phyloP scores from a whole-genome alignment of 1,140 invertebrate species.

The Bombus affinis region DNA sequence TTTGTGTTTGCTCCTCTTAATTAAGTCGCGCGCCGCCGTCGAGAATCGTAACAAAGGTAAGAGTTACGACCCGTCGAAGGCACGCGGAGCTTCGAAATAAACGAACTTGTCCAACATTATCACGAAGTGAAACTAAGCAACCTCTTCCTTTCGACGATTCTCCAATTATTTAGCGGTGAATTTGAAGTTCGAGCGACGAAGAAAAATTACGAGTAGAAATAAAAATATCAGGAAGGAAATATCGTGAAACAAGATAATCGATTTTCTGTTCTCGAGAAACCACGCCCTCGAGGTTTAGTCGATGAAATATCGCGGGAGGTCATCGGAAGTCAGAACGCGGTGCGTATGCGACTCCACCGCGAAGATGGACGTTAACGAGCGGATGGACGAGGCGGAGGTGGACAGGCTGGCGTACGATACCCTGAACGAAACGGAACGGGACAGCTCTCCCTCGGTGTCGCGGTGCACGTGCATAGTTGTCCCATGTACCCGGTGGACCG shows the following conservation, averaged over 20 bases:
- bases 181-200: neutral
- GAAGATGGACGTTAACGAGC: constrained; percentile 49
- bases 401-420: constrained; percentile 62
- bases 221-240: neutral
- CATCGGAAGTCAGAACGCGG: constrained; percentile 32
- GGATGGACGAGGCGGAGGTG: constrained; percentile 42
- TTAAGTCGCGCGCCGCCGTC: too few relatives aligned
- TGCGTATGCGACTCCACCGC: neutral
- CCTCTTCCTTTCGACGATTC: too few relatives aligned
- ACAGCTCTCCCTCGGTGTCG: constrained; percentile 15
- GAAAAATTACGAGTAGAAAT: neutral
- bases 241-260: neutral
- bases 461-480: constrained; percentile 65
- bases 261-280: neutral
- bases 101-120: too few relatives aligned
- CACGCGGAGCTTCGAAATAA: too few relatives aligned
- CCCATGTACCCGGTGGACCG: constrained; percentile 59
- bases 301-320: constrained; percentile 39
- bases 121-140: too few relatives aligned
- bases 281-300: neutral
- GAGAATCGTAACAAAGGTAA: too few relatives aligned
- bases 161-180: too few relatives aligned
- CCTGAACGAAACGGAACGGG: constrained; percentile 27
- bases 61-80: too few relatives aligned
- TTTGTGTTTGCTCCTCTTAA: too few relatives aligned